phyloP scores from a whole-genome alignment of 2,888 invertebrate genomes.

The Plagiodera versicolora region DNA sequence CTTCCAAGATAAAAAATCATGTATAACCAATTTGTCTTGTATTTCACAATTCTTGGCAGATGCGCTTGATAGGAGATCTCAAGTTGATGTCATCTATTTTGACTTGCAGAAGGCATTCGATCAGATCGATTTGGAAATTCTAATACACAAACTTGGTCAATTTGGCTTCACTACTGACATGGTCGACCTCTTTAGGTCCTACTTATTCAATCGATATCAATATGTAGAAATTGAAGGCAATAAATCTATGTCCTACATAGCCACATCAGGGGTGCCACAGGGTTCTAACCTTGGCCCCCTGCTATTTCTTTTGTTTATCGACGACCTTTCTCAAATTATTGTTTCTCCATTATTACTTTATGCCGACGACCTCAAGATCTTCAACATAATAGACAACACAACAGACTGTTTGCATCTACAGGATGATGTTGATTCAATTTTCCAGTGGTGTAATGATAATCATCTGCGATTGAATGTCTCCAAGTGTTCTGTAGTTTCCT shows the following conservation, averaged over 20 bases:
- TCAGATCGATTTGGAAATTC: not conserved
- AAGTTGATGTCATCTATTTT: conserved; percentile 7
- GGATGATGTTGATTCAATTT: not conserved
- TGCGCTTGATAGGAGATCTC: not conserved
- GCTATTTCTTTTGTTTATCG: not conserved
- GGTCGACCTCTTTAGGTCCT: not conserved
- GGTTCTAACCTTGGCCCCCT: not conserved
- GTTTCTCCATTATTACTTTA: not conserved
- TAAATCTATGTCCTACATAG: not conserved
- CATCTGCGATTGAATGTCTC: not conserved
- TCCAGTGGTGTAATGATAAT: not conserved
- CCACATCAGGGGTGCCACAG: not conserved
- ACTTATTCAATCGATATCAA: not conserved
- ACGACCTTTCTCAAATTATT: not conserved
- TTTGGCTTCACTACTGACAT: not conserved
- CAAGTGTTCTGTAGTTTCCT: not conserved
- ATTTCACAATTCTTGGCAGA: not conserved
- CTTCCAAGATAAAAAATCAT: conserved; percentile 1
- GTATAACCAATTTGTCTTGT: not conserved
- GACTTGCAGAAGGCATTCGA: conserved; percentile 14
- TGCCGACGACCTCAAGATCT: not conserved
- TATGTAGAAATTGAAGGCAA: not conserved
- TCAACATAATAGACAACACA: not conserved
- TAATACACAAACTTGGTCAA: not conserved
- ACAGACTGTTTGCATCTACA: not conserved